phyloP scores from a whole-genome alignment of 2,113 vertebrate species.

The Anthoscopus minutus region DNA sequence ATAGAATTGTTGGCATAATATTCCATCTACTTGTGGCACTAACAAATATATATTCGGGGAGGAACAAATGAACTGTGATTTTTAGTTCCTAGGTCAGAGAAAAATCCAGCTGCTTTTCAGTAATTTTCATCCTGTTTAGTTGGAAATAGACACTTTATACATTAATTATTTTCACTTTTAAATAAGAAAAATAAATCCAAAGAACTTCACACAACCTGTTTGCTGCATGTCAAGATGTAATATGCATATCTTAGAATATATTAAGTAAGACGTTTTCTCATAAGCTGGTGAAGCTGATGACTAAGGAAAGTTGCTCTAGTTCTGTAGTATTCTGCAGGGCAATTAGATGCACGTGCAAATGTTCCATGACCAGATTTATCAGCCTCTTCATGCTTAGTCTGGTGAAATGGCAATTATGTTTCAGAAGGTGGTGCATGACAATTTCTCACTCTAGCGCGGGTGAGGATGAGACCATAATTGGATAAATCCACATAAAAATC shows the following conservation, averaged over 20 bases:
- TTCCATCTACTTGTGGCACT: background rate
- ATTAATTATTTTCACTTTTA: background rate
- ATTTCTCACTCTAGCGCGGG: background rate
- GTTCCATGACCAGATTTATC: background rate
- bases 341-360: background rate
- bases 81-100: background rate
- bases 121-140: background rate
- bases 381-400: background rate
- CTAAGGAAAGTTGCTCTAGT: background rate
- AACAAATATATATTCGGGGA: background rate
- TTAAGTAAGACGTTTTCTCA: background rate
- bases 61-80: background rate
- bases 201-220: rapidly evolving
- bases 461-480: rapidly evolving
- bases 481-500: background rate
- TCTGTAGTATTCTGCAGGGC: background rate
- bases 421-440: background rate
- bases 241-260: background rate
- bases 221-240: background rate
- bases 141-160: background rate
- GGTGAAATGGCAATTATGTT: background rate
- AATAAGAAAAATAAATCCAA: background rate
- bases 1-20: background rate
- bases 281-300: background rate
- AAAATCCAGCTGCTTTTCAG: background rate